A percentile compares a stretch with the other conserved stretches of the same genome.
Conservation (phyloP, 64 coral and sea anemone genomes). For the Cladopsammia gracilis region DNA sequence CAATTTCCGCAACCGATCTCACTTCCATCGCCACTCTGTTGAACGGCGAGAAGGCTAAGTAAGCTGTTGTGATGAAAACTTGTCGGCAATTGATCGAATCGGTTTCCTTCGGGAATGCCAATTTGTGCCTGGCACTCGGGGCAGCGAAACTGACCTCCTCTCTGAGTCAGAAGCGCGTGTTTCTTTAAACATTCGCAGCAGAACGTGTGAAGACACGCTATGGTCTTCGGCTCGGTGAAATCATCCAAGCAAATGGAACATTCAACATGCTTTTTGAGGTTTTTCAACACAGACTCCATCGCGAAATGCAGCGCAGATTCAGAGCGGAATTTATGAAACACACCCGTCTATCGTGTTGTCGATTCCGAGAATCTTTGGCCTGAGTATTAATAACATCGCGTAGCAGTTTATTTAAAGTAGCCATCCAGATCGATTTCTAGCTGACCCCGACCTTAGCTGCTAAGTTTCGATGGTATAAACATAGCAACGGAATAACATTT, state of each 20-base stretch:
- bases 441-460: too few species aligned
- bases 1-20: background rate
- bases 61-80: too few species aligned
- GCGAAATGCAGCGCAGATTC: background rate
- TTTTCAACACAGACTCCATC: constrained; percentile 38
- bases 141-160: too few species aligned
- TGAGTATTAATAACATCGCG: background rate
- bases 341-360: background rate
- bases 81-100: too few species aligned
- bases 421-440: background rate
- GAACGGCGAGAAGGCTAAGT: too few species aligned
- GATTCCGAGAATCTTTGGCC: background rate
- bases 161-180: too few species aligned
- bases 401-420: background rate
- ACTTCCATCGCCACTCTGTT: background rate
- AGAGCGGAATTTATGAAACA: background rate
- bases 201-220: constrained; percentile 47
- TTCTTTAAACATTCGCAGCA: constrained; percentile 58
- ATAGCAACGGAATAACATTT: too few species aligned
- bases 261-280: constrained; percentile 34
- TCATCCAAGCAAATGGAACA: constrained; percentile 44
- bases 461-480: too few species aligned
- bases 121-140: too few species aligned
- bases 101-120: too few species aligned
- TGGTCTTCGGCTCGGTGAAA: constrained; percentile 9